Percentiles rank a stretch among this genome's conserved stretches.
Conservation (phyloP, 1,140 invertebrate genomes). For the Choristoneura fumiferana region DNA sequence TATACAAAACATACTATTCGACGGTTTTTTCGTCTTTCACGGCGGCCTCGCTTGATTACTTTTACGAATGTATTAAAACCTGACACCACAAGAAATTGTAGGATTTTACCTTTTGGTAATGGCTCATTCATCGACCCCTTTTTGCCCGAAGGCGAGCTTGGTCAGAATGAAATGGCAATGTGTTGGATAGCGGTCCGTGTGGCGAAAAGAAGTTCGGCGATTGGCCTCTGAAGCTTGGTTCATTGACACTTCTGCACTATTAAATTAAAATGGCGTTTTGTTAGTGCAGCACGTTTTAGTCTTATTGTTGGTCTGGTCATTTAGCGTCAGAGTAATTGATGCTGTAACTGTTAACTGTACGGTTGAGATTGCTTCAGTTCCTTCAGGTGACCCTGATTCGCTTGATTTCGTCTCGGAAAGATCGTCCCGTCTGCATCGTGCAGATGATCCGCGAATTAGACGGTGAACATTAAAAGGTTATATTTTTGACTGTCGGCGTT, state of each 20-base stretch:
- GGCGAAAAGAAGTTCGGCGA: conserved; percentile 38
- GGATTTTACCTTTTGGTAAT: background rate
- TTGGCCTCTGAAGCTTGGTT: conserved; percentile 35
- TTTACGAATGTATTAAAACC: background rate
- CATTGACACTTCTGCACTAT: conserved; percentile 45
- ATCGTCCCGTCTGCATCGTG: conserved; percentile 28
- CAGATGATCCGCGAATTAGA: background rate
- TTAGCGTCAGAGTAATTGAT: conserved; percentile 20
- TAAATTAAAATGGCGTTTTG: conserved; percentile 54
- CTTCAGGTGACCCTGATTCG: conserved; percentile 46
- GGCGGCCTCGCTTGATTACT: background rate
- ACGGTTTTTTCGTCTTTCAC: background rate
- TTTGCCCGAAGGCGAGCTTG: conserved; percentile 19
- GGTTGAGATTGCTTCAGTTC: conserved; percentile 31
- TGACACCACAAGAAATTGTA: background rate
- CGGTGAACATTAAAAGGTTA: too few relatives aligned
- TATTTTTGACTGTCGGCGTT: too few relatives aligned
- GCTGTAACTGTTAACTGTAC: conserved; percentile 30
- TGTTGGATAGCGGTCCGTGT: conserved; percentile 31
- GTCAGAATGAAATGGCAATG: conserved; percentile 20
- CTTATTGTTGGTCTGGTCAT: conserved; percentile 40
- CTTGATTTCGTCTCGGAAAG: conserved; percentile 49
- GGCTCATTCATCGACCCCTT: conserved; percentile 21
- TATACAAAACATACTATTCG: background rate
- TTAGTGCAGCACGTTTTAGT: conserved; percentile 42